Conservation (phyloP, 2,888 invertebrate species). For the Ypsolopha sequella region DNA sequence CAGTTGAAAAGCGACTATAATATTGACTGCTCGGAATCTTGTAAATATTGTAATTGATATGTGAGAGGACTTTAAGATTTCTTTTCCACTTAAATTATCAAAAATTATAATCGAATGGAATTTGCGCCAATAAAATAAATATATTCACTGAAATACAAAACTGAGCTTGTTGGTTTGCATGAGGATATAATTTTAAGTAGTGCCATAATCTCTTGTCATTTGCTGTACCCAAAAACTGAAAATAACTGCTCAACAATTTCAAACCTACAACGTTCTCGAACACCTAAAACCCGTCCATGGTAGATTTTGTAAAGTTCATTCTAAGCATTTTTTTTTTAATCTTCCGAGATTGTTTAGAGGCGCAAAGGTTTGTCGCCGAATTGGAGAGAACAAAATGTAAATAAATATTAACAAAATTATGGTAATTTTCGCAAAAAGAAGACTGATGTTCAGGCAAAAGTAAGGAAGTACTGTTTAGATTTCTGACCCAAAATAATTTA, state of each 20-base stretch:
- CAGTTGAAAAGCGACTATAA: no score
- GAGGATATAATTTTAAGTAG: conserved; percentile 3
- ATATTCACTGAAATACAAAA: no score
- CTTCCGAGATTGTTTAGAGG: neutral
- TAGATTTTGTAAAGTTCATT: conserved; percentile 20
- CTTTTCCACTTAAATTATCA: no score
- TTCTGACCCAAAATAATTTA: conserved; percentile 49
- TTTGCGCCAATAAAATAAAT: no score
- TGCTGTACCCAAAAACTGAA: conserved; percentile 20
- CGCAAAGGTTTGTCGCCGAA: neutral
- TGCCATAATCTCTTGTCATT: conserved; percentile 23
- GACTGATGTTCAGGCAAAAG: conserved; percentile 63
- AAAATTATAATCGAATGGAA: no score
- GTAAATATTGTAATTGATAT: no score
- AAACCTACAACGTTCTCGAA: conserved; percentile 15
- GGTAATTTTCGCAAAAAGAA: conserved; percentile 67
- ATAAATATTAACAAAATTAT: conserved; percentile 42
- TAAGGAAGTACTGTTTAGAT: conserved; percentile 33
- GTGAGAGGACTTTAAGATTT: no score
- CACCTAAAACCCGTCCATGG: conserved; percentile 41
- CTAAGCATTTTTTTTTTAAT: neutral
- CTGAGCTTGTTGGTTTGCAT: no score
- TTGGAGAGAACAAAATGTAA: conserved; percentile 25
- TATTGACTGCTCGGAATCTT: no score
- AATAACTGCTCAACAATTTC: conserved; percentile 36